Percentiles rank a stretch among this genome's conserved stretches.
phyloP scores from a whole-genome alignment of 1,140 invertebrate genomes.

The Drosophila tropicalis region DNA sequence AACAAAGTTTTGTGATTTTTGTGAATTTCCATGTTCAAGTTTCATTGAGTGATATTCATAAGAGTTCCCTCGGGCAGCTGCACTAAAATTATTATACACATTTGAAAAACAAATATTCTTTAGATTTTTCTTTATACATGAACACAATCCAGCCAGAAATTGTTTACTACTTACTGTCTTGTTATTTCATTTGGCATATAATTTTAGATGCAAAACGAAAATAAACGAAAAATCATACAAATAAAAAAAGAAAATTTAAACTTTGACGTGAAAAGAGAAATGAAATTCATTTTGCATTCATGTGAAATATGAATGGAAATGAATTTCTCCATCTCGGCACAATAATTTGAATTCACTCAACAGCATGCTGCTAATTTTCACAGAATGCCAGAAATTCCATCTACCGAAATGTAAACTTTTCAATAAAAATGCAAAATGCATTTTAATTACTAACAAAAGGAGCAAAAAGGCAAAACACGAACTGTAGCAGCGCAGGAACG shows the following conservation, averaged over 20 bases:
- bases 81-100: not conserved
- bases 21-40: not conserved
- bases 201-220: conserved; percentile 12
- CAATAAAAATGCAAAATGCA: not conserved
- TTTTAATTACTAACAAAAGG: not conserved
- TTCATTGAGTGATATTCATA: not conserved
- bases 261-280: not conserved
- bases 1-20: not conserved
- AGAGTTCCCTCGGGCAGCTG: not conserved
- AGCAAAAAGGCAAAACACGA: not conserved
- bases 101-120: not conserved
- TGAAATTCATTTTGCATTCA: not conserved
- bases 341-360: not conserved
- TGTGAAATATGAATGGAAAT: not conserved
- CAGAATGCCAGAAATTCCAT: not conserved
- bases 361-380: conserved; percentile 2
- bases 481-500: not conserved
- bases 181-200: conserved; percentile 12
- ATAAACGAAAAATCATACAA: conserved; percentile 1
- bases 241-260: not conserved
- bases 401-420: not conserved
- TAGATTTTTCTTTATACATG: not conserved
- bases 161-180: conserved; percentile 9
- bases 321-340: conserved; percentile 1
- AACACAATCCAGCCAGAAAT: conserved; percentile 1